Evolutionary conservation across 2,113 vertebrate genomes (phyloP), one percentile per base, ranked within the genome.

Genomic region (Piliocolobus tephrosceles): DNA sequence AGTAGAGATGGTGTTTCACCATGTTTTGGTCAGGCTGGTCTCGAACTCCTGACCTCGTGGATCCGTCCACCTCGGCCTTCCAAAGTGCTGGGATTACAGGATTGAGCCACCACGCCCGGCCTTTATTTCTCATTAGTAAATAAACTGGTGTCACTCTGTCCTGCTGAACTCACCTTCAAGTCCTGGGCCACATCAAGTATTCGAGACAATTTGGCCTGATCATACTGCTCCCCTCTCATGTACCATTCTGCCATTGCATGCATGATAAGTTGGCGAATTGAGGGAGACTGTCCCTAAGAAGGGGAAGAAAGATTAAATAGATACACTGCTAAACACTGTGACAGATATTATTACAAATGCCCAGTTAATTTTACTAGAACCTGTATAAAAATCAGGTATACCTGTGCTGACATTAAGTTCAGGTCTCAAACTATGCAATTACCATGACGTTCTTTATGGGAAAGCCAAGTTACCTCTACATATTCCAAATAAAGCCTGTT

Each of bases 171-270:
- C 97, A 99, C 99, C 99, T 99, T 99, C 98, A 99, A 99, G 98
- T 99, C 99, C 98, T 99, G 99, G 9, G 99, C 99, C 98, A 99
- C 99, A 97, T 99, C 99, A 98, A 99, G 99, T 98, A 99, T 99
- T 94, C 99, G 99, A 88, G 99, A 99, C 96, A 99, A 96, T 98
- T 99, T 99, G 94, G 99, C 99, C 98, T 99, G 99, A 97, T 99
- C 99, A 57, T 99, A 99, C 98, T 99, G 99, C 93, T 99, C 99
- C 91, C 99, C 99, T 98, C 99, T 99, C 99, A 99, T 99, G 98
- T 99, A 99, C 99, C 99, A 99, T 97, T 99, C 99, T 87, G 99
- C 99, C 99, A 99, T 99, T 1, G 99, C 99, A 98, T 99, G 99
- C 99, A 99, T 99, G 98, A 99, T 99, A 68, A 99, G 99, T 98